Evolutionary conservation across 2,888 invertebrate species (phyloP), one percentile per base, ranked within the genome.

Genomic region (Temnothorax rugatulus): DNA sequence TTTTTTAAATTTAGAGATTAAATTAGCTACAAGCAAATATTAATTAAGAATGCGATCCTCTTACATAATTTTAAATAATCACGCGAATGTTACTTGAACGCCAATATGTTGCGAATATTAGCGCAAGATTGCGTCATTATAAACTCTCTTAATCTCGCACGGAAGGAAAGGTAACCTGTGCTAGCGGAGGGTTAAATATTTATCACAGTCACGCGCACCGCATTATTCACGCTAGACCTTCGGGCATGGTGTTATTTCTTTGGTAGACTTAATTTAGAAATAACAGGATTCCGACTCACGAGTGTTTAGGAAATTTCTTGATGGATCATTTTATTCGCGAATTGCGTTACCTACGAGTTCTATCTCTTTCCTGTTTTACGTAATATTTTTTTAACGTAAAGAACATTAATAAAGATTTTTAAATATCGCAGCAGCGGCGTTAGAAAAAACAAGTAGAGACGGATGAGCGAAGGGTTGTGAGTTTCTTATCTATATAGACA

Each of bases 401-500:
- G 18, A 57, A 57, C 57, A 50, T 82, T 82, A 74, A 41, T 44
- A 21, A 47, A 68, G 29, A 52, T 79, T 74, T 84, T 83, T 84
- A 82, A 69, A 87, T 84, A 86, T 85, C 87, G 74, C 73, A 41
- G 25, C n/a, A 52, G 38, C 84, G 73, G 64, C 21, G 82, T 76
- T 69, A 41, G 44, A 38, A 75, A 85, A 57, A 77, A 77, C 52
- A 69, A 66, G 59, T 77, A 64, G 59, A 66, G 82, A 68, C 74
- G 25, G 69, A 73, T 47, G 76, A 69, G 84, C 59, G 74, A 86
- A 85, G 83, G 79, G 87, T 52, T n/a, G 89, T 76, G 90, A 86
- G 87, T 88, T 89, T 91, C 92, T 92, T 91, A 89, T 89, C 86
- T 88, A 64, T 81, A 86, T 89, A 89, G 87, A 89, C 88, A 89